phyloP scores from a whole-genome alignment of 2,888 invertebrate species.

The Idaea biselata region DNA sequence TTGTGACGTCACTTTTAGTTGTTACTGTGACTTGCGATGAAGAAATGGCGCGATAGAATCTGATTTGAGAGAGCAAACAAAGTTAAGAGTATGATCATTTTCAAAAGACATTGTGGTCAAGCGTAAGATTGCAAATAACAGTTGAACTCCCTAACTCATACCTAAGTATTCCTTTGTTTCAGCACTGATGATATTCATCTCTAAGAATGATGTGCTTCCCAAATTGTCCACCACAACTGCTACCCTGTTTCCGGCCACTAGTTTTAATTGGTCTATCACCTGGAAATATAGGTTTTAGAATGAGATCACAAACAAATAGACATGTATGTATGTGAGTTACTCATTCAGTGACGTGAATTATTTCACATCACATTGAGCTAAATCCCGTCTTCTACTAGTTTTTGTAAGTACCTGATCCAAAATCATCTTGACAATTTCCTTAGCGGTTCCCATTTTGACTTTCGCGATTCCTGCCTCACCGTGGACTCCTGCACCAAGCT shows the following conservation, averaged over 20 bases:
- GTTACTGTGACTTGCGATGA: no score
- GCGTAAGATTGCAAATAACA: background rate
- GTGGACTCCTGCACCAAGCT: constrained; percentile 81
- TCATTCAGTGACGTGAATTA: no score
- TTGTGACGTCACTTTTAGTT: no score
- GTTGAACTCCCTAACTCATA: constrained; percentile 44
- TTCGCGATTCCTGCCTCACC: constrained; percentile 78
- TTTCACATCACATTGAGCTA: no score
- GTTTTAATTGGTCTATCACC: constrained; percentile 58
- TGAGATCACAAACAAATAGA: background rate
- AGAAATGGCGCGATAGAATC: background rate
- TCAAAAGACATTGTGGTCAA: background rate
- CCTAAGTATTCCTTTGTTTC: constrained; percentile 84
- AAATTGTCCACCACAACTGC: constrained; percentile 89
- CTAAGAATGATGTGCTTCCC: constrained; percentile 87
- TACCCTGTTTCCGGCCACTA: constrained; percentile 65
- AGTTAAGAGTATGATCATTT: no score
- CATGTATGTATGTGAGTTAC: no score
- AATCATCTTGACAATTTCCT: constrained; percentile 69
- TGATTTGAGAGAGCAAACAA: no score
- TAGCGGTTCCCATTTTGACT: constrained; percentile 67
- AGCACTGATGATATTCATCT: constrained; percentile 86
- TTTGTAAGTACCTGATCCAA: constrained; percentile 58
- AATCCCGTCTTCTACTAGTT: background rate
- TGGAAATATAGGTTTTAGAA: constrained; percentile 24